These are phyloP conservation scores for Cremastinae sp. DNA, from an alignment of 2,888 invertebrate genomes.

Conservation along the genomic window DNA sequence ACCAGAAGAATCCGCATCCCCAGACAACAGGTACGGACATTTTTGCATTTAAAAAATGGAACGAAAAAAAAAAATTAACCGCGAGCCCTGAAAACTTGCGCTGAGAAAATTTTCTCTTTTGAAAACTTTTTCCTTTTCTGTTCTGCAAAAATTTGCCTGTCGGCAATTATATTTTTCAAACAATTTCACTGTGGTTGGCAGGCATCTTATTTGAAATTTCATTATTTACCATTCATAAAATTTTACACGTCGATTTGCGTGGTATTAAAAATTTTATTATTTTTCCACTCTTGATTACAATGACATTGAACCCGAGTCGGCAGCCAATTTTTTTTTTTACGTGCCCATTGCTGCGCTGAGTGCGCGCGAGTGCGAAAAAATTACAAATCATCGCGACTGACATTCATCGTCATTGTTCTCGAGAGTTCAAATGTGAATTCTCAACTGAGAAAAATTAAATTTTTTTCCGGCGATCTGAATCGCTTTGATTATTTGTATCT, in stretches of 20 bases:
- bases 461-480: slow-evolving; percentile 29
- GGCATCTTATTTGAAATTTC: slow-evolving; percentile 31
- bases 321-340: slow-evolving; percentile 1
- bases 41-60: slow-evolving; percentile 35
- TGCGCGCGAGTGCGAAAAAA: slow-evolving; percentile 56
- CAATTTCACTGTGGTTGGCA: slow-evolving; percentile 18
- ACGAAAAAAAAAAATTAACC: slow-evolving; percentile 9
- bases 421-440: slow-evolving; percentile 6
- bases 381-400: slow-evolving; percentile 29
- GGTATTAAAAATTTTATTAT: slow-evolving; percentile 32
- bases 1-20: slow-evolving; percentile 65
- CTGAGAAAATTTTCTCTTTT: slow-evolving; percentile 17
- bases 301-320: slow-evolving; percentile 53
- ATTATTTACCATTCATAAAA: slow-evolving; percentile 18
- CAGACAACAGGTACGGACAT: slow-evolving; percentile 73
- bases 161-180: slow-evolving; percentile 18
- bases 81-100: slow-evolving; percentile 12
- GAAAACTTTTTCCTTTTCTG: slow-evolving; percentile 5
- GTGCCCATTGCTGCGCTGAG: slow-evolving; percentile 59
- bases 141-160: neutral
- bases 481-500: slow-evolving; percentile 25
- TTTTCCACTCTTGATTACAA: slow-evolving; percentile 35
- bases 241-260: slow-evolving; percentile 13
- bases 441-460: slow-evolving; percentile 1
- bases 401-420: slow-evolving; percentile 54